Conservation (phyloP, 2,113 vertebrate species). For the Chionodraco myersi region DNA sequence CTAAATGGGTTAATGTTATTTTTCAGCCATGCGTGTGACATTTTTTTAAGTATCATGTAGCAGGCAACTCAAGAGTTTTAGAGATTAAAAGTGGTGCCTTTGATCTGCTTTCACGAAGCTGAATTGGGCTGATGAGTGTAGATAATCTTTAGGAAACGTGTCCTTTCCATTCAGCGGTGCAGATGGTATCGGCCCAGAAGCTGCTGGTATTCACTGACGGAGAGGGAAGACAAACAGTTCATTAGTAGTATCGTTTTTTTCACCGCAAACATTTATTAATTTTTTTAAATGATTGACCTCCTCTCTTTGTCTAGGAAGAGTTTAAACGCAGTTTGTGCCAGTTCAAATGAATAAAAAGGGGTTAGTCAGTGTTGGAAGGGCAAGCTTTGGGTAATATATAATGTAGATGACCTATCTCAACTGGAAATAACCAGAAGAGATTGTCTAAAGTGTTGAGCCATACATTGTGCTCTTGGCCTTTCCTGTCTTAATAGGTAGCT, state of each 20-base stretch:
- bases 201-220: constrained; percentile 22
- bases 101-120: constrained; percentile 27
- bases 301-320: background rate
- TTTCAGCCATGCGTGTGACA: background rate
- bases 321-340: background rate
- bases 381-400: constrained; percentile 5
- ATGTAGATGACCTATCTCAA: background rate
- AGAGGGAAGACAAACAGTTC: background rate
- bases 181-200: background rate
- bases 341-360: background rate
- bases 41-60: background rate
- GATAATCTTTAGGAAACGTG: background rate
- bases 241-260: background rate
- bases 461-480: background rate
- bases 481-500: background rate
- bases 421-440: background rate
- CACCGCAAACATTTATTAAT: background rate
- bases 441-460: background rate
- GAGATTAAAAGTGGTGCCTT: constrained; percentile 27
- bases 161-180: background rate
- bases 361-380: background rate
- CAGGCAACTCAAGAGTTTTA: constrained; percentile 10
- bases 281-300: constrained; percentile 15
- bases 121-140: constrained; percentile 30
- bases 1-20: background rate